Evolutionary conservation across 2,113 vertebrate genomes (phyloP).

Genomic region (Trogon melanurus): DNA sequence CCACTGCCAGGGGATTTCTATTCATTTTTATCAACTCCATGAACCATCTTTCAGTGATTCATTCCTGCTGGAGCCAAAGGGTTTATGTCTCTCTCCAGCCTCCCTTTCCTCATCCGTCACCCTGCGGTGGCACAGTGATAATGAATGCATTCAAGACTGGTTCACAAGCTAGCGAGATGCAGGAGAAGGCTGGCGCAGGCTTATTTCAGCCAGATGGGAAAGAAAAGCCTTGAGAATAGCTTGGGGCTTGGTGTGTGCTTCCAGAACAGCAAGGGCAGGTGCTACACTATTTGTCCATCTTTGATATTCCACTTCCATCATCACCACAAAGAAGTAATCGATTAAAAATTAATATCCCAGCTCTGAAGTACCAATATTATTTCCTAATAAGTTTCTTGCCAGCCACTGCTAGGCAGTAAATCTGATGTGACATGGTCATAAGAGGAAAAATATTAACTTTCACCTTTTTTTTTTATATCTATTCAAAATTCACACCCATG

Average conservation of each 20-base stretch:
- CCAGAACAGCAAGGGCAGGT: background rate
- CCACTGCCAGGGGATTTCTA: background rate
- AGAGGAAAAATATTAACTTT: conserved; percentile 13
- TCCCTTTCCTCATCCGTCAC: background rate
- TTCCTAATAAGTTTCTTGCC: conserved; percentile 28
- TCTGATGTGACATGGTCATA: background rate
- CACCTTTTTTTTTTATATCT: background rate
- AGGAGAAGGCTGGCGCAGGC: background rate
- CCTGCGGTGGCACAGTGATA: accelerated
- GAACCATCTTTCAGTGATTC: background rate
- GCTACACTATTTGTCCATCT: background rate
- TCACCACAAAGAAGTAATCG: background rate
- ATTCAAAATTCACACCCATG: background rate
- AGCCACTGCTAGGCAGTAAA: conserved; percentile 25
- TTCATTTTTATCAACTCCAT: background rate
- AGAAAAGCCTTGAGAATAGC: background rate
- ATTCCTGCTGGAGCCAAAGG: background rate
- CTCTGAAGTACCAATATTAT: conserved; percentile 15
- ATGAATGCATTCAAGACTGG: background rate
- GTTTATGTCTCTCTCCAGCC: background rate
- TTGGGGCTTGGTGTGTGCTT: background rate
- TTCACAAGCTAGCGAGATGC: background rate
- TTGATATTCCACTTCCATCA: conserved; percentile 17
- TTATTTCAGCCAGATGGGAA: background rate
- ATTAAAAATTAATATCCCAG: conserved; percentile 54